Conservation (phyloP, 2,113 vertebrate species). For the Trochalopteron elliotii region DNA sequence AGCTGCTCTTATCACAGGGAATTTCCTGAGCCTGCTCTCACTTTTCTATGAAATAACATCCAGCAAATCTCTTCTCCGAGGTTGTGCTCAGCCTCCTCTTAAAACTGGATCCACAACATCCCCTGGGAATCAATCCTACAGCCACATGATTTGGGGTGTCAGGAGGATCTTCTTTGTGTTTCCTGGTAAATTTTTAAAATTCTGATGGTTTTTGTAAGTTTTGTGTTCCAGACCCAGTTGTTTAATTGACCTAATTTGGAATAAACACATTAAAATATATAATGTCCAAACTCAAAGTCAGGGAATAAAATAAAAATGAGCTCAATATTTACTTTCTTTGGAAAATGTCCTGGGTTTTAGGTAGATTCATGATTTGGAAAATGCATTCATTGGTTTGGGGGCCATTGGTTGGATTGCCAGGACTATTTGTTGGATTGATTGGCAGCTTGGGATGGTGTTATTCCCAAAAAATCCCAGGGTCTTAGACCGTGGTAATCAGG, state of each 20-base stretch:
- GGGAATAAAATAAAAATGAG: neutral
- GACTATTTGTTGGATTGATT: neutral
- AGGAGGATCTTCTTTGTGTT: neutral
- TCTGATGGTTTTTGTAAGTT: neutral
- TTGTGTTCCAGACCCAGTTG: accelerated
- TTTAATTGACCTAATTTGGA: neutral
- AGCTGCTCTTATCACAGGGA: neutral
- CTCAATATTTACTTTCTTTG: neutral
- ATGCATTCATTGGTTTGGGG: neutral
- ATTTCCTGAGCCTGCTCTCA: neutral
- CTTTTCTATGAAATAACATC: neutral
- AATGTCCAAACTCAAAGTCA: neutral
- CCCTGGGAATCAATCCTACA: neutral
- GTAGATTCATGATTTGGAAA: neutral
- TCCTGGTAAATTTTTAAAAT: neutral
- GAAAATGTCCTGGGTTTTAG: accelerated
- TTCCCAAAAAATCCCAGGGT: neutral
- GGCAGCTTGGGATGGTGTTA: neutral
- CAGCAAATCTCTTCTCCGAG: neutral
- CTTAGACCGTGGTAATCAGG: neutral
- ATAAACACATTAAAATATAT: neutral
- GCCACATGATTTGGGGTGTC: neutral
- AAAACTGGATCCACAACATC: neutral
- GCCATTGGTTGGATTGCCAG: neutral
- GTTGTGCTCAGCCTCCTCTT: neutral